These are phyloP conservation scores for Aleiodes alternator DNA, from an alignment of 2,888 invertebrate genomes.

Conservation along the genomic window DNA sequence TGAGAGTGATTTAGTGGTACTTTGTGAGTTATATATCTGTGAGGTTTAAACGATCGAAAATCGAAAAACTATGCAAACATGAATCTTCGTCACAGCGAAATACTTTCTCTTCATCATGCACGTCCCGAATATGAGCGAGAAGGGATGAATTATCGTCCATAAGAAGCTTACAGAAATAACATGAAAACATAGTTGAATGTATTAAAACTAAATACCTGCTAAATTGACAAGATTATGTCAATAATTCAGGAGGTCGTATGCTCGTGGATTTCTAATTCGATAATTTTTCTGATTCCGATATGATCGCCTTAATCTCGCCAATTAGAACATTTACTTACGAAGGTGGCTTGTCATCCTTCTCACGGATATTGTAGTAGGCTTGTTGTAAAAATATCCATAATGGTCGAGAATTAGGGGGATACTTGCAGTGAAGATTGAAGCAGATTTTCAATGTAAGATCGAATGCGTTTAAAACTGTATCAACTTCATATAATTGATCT, in stretches of 20 bases:
- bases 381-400: conserved; percentile 49
- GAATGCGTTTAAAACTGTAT: conserved; percentile 37
- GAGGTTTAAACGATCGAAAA: conserved; percentile 1
- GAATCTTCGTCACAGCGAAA: conserved; percentile 4
- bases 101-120: conserved; percentile 9
- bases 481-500: conserved; percentile 20
- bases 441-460: conserved; percentile 43
- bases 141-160: neutral
- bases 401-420: conserved; percentile 32
- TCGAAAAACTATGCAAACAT: neutral
- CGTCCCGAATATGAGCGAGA: conserved; percentile 4
- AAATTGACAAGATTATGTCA: too few relatives aligned
- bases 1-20: neutral
- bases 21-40: neutral
- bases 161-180: conserved; percentile 3
- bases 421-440: conserved; percentile 38
- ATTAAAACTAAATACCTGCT: neutral
- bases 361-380: conserved; percentile 12
- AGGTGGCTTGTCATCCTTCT: neutral
- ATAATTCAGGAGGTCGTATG: neutral
- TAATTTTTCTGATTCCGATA: neutral
- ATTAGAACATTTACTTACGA: neutral
- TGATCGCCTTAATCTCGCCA: neutral
- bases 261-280: neutral
- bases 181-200: neutral